phyloP scores from a whole-genome alignment of 2,797 vertebrate species.

The Setipinna tenuifilis region DNA sequence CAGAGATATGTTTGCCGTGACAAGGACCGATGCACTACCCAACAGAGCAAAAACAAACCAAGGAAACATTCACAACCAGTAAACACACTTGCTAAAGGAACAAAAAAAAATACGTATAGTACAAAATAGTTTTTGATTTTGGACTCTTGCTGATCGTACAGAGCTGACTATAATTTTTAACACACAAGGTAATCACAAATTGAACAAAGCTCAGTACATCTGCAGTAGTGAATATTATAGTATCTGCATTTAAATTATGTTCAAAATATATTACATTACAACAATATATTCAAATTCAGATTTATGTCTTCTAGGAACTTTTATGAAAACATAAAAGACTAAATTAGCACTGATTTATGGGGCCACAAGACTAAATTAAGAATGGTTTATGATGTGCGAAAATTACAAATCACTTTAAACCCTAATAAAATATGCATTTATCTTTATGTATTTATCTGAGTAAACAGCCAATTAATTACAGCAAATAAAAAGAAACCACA shows the following conservation, averaged over 20 bases:
- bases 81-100: slow-evolving; percentile 23
- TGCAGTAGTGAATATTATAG: not conserved
- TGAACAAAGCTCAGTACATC: not conserved
- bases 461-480: slow-evolving; percentile 49
- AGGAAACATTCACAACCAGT: not conserved
- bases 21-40: slow-evolving; percentile 43
- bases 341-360: not conserved
- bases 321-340: not conserved
- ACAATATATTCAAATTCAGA: not conserved
- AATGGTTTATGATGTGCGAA: not conserved
- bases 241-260: not conserved
- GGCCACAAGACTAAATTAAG: not conserved
- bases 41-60: not conserved
- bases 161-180: not conserved
- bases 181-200: not conserved
- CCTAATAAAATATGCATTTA: not conserved
- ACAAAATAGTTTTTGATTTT: not conserved
- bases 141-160: not conserved
- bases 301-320: not conserved
- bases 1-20: slow-evolving; percentile 65
- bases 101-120: not conserved
- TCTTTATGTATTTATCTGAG: not conserved
- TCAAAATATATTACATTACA: not conserved
- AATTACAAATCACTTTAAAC: not conserved
- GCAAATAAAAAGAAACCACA: slow-evolving; percentile 60